Evolutionary conservation across 53 echinoderm and acorn worm genomes (phyloP), one percentile per base, ranked within the genome.

Genomic region (Apostichopus leukothele): DNA sequence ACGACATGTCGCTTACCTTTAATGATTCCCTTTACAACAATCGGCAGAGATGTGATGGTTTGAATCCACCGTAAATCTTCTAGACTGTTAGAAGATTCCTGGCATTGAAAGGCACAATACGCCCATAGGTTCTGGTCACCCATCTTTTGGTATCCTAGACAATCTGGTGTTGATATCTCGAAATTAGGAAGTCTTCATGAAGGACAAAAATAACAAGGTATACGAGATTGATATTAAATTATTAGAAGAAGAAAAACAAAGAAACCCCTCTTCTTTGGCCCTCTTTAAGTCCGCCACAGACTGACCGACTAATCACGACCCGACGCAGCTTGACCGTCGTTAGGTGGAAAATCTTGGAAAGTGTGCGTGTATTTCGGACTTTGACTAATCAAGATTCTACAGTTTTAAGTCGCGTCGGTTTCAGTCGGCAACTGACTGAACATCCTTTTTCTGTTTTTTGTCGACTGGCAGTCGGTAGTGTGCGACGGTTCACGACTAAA

Each of bases 71-170:
- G 52, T 53, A 87, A 23, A 57, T 87, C 88, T 25, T 87, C 75
- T 54, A 87, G 74, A 87, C 74, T 87, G 26, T 75, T 87, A 1
- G 74, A 75, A 3, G 88, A 87, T 10, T 75, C 52, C 51, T 74
- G 74, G 52, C 74, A 74, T 22, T 87, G 88, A n/a, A 57, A 75
- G 7, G 75, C 75, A 20, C 88, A 87, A 52, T 87, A 87, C 14
- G 74, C 88, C 88, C 88, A 87, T 18, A 87, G 75, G 71, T 87
- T 87, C 57, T 75, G 74, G 75, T 87, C 88, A 0, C 88, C 88
- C 74, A 75, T 87, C 75, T 75, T 11, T 52, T 85, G 61, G 19
- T 60, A 85, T 66, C 85, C 85, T 5, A 66, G 12, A 67, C 85
- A 85, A 66, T 85, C 85, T 68, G 85, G 85, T 14, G 85, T 50